Evolutionary conservation across 2,797 vertebrate genomes (phyloP).

Genomic region (Anisognathus igniventris): DNA sequence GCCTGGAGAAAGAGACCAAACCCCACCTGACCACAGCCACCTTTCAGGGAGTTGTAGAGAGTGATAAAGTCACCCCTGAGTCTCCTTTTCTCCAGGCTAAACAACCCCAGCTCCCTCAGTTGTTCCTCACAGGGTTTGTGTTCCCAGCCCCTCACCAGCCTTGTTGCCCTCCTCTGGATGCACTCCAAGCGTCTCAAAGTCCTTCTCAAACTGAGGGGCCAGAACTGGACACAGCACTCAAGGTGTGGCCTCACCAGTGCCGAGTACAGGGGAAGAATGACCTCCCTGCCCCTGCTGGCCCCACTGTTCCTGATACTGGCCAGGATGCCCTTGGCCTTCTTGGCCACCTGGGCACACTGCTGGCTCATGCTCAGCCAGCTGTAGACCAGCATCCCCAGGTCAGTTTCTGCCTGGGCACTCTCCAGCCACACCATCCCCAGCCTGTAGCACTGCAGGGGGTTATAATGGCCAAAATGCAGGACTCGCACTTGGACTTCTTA

Average conservation of each 20-base stretch:
- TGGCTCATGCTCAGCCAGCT: background rate
- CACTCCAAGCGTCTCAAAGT: fast-evolving
- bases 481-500: fast-evolving
- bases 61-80: background rate
- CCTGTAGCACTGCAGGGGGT: fast-evolving
- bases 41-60: background rate
- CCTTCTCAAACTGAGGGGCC: background rate
- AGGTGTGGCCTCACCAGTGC: background rate
- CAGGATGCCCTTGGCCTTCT: background rate
- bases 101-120: fast-evolving
- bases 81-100: background rate
- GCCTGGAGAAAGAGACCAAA: background rate
- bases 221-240: background rate
- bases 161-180: fast-evolving
- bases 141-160: background rate
- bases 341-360: background rate
- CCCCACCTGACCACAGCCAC: fast-evolving
- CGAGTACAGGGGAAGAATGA: fast-evolving
- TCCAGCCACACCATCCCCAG: fast-evolving
- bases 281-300: background rate
- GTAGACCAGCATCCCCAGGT: fast-evolving
- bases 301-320: fast-evolving
- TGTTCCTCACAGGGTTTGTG: background rate
- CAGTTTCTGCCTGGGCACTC: background rate
- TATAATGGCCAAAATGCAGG: background rate